These are phyloP conservation scores for Amphilophus citrinellus DNA, from an alignment of 2,113 vertebrate genomes.

Conservation along the genomic window DNA sequence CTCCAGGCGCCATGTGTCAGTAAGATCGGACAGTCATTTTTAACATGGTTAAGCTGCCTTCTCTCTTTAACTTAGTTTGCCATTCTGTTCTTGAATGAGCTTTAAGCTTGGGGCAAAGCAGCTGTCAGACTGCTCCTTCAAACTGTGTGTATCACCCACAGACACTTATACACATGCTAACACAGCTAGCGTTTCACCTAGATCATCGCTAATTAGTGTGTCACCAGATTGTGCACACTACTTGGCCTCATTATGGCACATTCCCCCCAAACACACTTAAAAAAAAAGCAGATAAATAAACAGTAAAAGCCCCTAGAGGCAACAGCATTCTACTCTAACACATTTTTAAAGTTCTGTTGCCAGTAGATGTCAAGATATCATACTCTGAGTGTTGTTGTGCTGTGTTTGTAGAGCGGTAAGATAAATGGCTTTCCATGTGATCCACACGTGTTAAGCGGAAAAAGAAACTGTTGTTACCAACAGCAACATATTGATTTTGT, in stretches of 20 bases:
- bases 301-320: slow-evolving; percentile 35
- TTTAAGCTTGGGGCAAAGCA: slow-evolving; percentile 61
- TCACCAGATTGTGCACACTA: slow-evolving; percentile 67
- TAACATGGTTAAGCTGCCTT: slow-evolving; percentile 21
- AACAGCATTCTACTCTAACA: slow-evolving; percentile 14
- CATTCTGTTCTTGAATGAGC: slow-evolving; percentile 61
- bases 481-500: slow-evolving; percentile 71
- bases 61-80: slow-evolving; percentile 39
- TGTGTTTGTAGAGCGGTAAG: slow-evolving; percentile 24
- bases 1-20: slow-evolving; percentile 7
- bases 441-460: slow-evolving; percentile 58
- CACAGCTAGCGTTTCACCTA: slow-evolving; percentile 70
- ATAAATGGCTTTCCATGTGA: slow-evolving; percentile 54
- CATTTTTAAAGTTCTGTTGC: neutral
- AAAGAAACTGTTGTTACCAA: slow-evolving; percentile 64
- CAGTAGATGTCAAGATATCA: slow-evolving; percentile 34
- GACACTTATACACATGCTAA: slow-evolving; percentile 61
- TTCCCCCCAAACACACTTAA: slow-evolving; percentile 25
- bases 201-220: slow-evolving; percentile 75
- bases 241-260: slow-evolving; percentile 51
- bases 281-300: slow-evolving; percentile 28
- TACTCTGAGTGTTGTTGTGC: slow-evolving; percentile 7
- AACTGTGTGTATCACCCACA: slow-evolving; percentile 61
- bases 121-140: slow-evolving; percentile 68
- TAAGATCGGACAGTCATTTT: slow-evolving; percentile 14